A percentile compares a stretch with the other conserved stretches of the same genome.
These are phyloP conservation scores for Octopus bimaculoides DNA, from an alignment of 1,140 invertebrate species.

Conservation along the genomic window DNA sequence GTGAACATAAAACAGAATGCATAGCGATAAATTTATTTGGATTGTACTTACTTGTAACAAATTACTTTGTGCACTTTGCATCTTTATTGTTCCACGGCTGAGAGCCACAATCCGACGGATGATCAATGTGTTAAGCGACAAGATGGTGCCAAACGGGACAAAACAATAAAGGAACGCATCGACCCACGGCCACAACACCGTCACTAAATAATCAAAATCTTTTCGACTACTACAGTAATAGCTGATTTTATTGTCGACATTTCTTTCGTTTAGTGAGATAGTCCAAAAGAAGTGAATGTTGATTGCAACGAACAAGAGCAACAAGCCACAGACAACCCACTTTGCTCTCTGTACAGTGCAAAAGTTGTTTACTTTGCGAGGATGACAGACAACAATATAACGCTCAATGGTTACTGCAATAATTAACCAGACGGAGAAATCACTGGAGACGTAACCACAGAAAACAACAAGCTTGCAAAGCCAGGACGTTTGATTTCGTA, in stretches of 20 bases:
- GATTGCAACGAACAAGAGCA: slow-evolving; percentile 29
- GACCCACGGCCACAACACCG: slow-evolving; percentile 49
- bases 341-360: slow-evolving; percentile 41
- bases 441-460: slow-evolving; percentile 46
- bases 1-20: too few species aligned
- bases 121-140: slow-evolving; percentile 46
- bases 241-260: not conserved
- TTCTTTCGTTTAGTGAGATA: slow-evolving; percentile 20
- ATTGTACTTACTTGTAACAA: not conserved
- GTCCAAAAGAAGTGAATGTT: slow-evolving; percentile 49
- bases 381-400: slow-evolving; percentile 48
- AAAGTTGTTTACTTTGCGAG: slow-evolving; percentile 42
- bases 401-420: slow-evolving; percentile 55
- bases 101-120: slow-evolving; percentile 31
- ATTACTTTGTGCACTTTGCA: slow-evolving; percentile 6
- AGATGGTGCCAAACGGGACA: slow-evolving; percentile 44
- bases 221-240: slow-evolving; percentile 23
- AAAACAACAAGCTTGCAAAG: slow-evolving; percentile 48
- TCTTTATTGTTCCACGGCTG: not conserved
- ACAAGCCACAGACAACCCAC: slow-evolving; percentile 23
- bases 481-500: slow-evolving; percentile 31
- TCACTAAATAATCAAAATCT: slow-evolving; percentile 33
- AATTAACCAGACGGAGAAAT: slow-evolving; percentile 55
- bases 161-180: slow-evolving; percentile 51
- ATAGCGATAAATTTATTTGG: too few species aligned